phyloP scores from a whole-genome alignment of 2,113 vertebrate genomes.

The Hyperopisus bebe region DNA sequence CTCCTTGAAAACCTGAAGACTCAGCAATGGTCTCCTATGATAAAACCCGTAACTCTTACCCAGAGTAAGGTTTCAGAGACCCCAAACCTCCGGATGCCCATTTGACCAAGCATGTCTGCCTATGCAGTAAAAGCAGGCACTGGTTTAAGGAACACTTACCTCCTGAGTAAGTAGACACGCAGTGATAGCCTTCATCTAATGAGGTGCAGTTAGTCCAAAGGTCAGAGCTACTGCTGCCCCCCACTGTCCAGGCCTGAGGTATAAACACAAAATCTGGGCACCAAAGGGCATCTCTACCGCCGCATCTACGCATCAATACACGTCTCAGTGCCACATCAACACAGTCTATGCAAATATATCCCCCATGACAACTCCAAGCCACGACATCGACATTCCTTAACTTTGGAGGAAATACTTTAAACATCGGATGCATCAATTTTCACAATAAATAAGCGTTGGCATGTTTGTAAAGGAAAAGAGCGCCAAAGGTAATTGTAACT shows the following conservation, averaged over 20 bases:
- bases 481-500: not conserved
- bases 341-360: not conserved
- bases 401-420: not conserved
- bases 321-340: not conserved
- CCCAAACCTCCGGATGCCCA: not conserved
- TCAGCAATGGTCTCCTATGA: not conserved
- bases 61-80: not conserved
- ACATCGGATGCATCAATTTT: not conserved
- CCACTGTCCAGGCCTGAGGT: not conserved
- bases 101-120: not conserved
- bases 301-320: not conserved
- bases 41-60: not conserved
- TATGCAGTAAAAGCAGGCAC: not conserved
- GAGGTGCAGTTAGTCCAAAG: conserved; percentile 2
- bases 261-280: not conserved
- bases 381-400: not conserved
- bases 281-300: not conserved
- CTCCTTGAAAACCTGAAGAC: not conserved
- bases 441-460: not conserved
- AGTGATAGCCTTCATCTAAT: not conserved
- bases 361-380: not conserved
- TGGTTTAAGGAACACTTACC: not conserved
- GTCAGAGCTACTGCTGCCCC: not conserved
- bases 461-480: not conserved
- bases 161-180: not conserved